Base-by-base conservation (phyloP, 53 echinoderm and acorn worm species). In the Paracentrotus lividus region DNA sequence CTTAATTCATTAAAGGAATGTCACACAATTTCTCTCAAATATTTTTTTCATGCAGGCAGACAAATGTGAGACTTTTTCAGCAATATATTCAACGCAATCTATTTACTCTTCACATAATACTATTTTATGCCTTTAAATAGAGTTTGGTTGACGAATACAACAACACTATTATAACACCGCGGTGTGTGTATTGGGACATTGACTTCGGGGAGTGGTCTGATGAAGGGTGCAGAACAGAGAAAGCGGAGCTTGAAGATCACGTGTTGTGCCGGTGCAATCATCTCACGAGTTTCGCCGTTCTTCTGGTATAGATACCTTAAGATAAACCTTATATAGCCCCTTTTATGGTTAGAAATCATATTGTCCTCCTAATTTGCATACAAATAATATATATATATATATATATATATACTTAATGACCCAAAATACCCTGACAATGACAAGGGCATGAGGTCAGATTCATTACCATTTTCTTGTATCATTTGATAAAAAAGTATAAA, bases 221-320 rank as follows among this genome's bases (percentile, higher is more conserved):
- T 10, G 57, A 57, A 54, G 87, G 87, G 56, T 87, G 87, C 33
- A 54, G 0, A 57, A 56, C 87, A 2, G 55, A 54, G 29, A 52
- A 54, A 32, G 10, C 57, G 15, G 21, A 36, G 2, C 56, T 45
- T 21, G 21, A 29, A 55, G 56, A 34, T 1, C 10, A 21, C 33
- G 87, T 87, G 32, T 55, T 57, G 5, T 87, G 87, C 56, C 21
- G 87, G 49, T 87, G 87, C 56, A 56, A 31, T 23, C 87, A 87
- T 87, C 87, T 87, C 36, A 87, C 87, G 7, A 87, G 87, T 8
- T 87, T 87, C 47, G 87, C 87, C 8, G 87, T 87, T 33, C 87
- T 87, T 1, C 38, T 87, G 34, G 87, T 87, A 34, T 36, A 57
- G 13, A 0, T 49, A 16, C 21, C 8, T 65, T 3, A 18, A 10